A percentile compares a stretch with the other conserved stretches of the same genome.
Evolutionary conservation across 2,113 vertebrate species (phyloP).

Genomic region (Cyprinus carpio): DNA sequence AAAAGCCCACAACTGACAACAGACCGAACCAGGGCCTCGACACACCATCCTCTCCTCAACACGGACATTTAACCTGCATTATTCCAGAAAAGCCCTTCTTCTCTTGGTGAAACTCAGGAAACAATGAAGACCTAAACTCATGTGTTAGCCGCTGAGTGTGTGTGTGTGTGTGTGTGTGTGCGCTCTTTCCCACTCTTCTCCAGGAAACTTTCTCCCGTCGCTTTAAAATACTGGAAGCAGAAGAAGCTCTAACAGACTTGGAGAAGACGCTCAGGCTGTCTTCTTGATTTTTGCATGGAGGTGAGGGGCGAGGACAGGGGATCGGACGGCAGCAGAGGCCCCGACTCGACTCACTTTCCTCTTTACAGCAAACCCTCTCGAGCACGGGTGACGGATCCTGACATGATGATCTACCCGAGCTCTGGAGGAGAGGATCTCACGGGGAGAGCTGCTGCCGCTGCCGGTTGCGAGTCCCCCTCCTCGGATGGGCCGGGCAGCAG

Average conservation of each 20-base stretch:
- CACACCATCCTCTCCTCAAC: not conserved
- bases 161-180: slow-evolving; percentile 23
- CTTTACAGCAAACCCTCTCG: slow-evolving; percentile 68
- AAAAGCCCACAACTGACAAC: slow-evolving; percentile 68
- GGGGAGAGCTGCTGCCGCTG: slow-evolving; percentile 62
- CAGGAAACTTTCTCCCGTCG: slow-evolving; percentile 69
- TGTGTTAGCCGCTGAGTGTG: slow-evolving; percentile 61
- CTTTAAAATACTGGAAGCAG: slow-evolving; percentile 61
- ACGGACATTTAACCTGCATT: not conserved
- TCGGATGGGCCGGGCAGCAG: slow-evolving; percentile 71
- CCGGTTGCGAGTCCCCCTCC: slow-evolving; percentile 69
- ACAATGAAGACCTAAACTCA: slow-evolving; percentile 79
- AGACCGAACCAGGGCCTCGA: slow-evolving; percentile 38
- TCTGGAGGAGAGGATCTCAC: slow-evolving; percentile 65
- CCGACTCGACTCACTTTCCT: slow-evolving; percentile 74
- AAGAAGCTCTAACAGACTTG: slow-evolving; percentile 45
- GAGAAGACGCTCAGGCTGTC: slow-evolving; percentile 76
- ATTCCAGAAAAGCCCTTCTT: slow-evolving; percentile 26
- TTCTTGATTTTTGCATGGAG: slow-evolving; percentile 77
- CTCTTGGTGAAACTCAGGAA: slow-evolving; percentile 66
- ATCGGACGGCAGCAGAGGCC: slow-evolving; percentile 74
- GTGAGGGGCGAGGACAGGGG: slow-evolving; percentile 84
- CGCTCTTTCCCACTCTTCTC: slow-evolving; percentile 48
- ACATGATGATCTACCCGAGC: slow-evolving; percentile 65
- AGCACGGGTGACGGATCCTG: slow-evolving; percentile 68